Conservation (phyloP, 2,888 invertebrate species). For the Amphimallon solstitiale region DNA sequence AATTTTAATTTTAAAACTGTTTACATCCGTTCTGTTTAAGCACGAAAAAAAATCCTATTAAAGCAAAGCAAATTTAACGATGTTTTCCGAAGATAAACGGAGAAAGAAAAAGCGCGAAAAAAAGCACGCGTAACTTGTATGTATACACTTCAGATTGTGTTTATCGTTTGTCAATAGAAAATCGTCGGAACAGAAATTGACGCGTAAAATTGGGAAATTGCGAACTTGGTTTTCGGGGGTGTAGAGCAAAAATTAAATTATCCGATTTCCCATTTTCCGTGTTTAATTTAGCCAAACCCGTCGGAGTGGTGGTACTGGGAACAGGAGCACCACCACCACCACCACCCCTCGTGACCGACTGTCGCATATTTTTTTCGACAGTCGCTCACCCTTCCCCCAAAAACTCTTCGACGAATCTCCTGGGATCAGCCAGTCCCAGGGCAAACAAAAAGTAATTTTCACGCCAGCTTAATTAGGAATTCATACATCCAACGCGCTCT, state of each 20-base stretch:
- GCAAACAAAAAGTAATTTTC: neutral
- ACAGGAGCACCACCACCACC: too few relatives aligned
- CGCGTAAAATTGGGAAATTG: slow-evolving; percentile 23
- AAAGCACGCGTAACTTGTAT: neutral
- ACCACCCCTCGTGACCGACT: too few relatives aligned
- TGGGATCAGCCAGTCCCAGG: neutral
- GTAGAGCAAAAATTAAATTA: slow-evolving; percentile 23
- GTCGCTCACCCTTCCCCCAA: too few relatives aligned
- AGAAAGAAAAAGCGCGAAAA: neutral
- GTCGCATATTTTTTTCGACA: too few relatives aligned
- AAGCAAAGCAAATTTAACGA: too few relatives aligned
- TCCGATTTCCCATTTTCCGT: slow-evolving; percentile 16
- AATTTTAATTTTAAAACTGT: too few relatives aligned
- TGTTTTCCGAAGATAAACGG: neutral
- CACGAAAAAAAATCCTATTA: too few relatives aligned
- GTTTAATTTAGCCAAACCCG: slow-evolving; percentile 26
- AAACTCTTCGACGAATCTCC: too few relatives aligned
- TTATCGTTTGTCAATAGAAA: slow-evolving; percentile 24
- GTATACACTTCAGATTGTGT: slow-evolving; percentile 28
- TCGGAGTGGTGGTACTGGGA: too few relatives aligned
- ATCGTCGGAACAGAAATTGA: slow-evolving; percentile 14
- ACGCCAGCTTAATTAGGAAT: slow-evolving; percentile 12
- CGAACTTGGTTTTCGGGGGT: neutral
- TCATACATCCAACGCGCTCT: neutral
- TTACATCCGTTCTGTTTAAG: too few relatives aligned